A percentile compares a stretch with the other conserved stretches of the same genome.
Conservation (phyloP, 2,888 invertebrate species). For the Cantharis lateralis region DNA sequence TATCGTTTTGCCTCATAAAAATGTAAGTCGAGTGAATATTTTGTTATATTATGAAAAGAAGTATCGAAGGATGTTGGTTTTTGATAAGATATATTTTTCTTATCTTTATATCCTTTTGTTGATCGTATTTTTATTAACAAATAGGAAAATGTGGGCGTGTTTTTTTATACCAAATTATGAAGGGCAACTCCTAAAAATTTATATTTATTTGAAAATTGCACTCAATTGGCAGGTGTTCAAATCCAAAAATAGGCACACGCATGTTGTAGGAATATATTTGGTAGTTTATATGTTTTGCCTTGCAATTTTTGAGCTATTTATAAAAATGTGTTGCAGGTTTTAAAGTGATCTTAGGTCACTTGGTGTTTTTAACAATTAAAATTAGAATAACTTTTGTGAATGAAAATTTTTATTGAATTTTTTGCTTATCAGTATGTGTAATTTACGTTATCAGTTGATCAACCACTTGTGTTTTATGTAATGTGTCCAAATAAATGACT, state of each 20-base stretch:
- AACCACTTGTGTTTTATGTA: background rate
- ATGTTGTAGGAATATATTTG: constrained; percentile 13
- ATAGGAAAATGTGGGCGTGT: background rate
- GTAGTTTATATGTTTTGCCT: constrained; percentile 7
- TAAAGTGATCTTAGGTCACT: background rate
- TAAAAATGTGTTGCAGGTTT: constrained; percentile 8
- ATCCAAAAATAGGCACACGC: constrained; percentile 36
- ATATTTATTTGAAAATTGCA: constrained; percentile 39
- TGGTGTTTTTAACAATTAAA: background rate
- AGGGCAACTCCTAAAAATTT: constrained; percentile 23
- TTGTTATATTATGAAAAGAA: background rate
- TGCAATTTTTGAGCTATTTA: constrained; percentile 14
- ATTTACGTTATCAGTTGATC: background rate
- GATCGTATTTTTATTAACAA: background rate
- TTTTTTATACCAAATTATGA: background rate
- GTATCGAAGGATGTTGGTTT: background rate
- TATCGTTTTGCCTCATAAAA: constrained; percentile 90
- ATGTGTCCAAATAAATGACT: background rate
- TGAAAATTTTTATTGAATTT: background rate
- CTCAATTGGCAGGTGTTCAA: constrained; percentile 42
- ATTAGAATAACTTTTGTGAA: background rate
- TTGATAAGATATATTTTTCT: background rate
- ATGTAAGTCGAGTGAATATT: constrained; percentile 62
- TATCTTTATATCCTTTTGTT: background rate
- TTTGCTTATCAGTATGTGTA: background rate